Percentiles rank a stretch among this genome's conserved stretches.
Evolutionary conservation across 2,888 invertebrate species (phyloP).

Genomic region (Pycnomerus fuliginosus): DNA sequence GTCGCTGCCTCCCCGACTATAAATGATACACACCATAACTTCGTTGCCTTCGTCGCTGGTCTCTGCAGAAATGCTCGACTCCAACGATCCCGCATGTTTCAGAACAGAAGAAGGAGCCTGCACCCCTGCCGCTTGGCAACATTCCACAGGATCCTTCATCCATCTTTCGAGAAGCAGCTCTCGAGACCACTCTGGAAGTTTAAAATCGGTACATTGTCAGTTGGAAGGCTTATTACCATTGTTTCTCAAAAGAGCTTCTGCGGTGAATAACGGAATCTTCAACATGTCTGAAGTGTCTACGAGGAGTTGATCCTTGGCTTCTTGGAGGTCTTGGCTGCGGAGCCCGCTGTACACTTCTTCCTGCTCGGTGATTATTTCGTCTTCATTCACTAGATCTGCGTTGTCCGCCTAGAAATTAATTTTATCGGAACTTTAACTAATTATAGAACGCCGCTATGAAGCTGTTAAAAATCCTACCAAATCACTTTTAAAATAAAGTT

Average conservation of each 20-base stretch:
- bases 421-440: background rate
- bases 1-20: too few species aligned
- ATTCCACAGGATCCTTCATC: constrained; percentile 65
- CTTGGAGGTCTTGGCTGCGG: constrained; percentile 66
- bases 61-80: constrained; percentile 47
- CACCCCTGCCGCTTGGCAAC: constrained; percentile 67
- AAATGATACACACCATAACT: too few species aligned
- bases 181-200: constrained; percentile 64
- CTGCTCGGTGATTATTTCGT: constrained; percentile 53
- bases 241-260: constrained; percentile 66
- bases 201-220: background rate
- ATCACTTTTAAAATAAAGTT: too few species aligned
- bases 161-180: constrained; percentile 65
- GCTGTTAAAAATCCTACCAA: too few species aligned
- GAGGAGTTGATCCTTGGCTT: constrained; percentile 67
- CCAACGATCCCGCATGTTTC: constrained; percentile 47
- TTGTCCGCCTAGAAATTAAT: constrained; percentile 50
- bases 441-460: too few species aligned
- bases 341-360: constrained; percentile 62
- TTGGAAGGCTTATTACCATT: constrained; percentile 58
- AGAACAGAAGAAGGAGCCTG: constrained; percentile 60
- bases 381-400: constrained; percentile 55
- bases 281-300: constrained; percentile 73
- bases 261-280: constrained; percentile 67
- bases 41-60: constrained; percentile 41